Base-by-base conservation (phyloP, 2,888 invertebrate genomes). In the Stegana nigrithorax region DNA sequence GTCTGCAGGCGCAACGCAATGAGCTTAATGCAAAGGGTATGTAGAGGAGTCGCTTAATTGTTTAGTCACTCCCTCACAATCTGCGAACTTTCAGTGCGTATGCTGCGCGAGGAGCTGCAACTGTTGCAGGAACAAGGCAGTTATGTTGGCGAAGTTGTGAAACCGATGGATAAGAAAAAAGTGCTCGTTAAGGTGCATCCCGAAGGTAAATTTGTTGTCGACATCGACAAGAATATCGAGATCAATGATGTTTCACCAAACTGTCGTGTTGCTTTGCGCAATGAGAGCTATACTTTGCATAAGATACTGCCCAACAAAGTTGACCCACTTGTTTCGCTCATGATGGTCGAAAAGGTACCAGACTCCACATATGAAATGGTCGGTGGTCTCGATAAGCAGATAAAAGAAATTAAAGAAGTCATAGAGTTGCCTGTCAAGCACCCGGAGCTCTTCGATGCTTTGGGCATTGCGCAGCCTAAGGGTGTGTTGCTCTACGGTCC, bases 281-380 rank as follows among this genome's bases (percentile, higher is more conserved):
- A 99, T 83, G 99, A 99, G 86, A 97, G 97, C 85, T 99, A 99
- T 83, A 97, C 97, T 4, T 17, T 99, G 42, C 99, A 99, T 85
- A 99, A 99, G 88, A 97, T 99, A 73, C 88, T 99, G 23, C 99
- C 99, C 0, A 99, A 98, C 86, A 99, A 99, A 89, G 97, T 99
- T 2, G 99, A 99, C 88, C 99, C 99, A 0, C 88, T 99, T 63
- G 99, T 99, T 0, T 98, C 98, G 0, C 90, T 99, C 66, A 99
- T 99, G 99, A 99, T 99, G 99, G 99, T 99, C 0, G 99, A 99
- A 85, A 99, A 99, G 86, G 99, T 99, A 2, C 99, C 99, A 0
- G 99, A 99, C 86, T 98, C 98, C 0, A 99, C 99, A 0, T 99
- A 99, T 83, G 99, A 99, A 88, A 99, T 99, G 98, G 98, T 99